Evolutionary conservation across 2,113 vertebrate species (phyloP), one percentile per base, ranked within the genome.

Genomic region (Oriolus oriolus): DNA sequence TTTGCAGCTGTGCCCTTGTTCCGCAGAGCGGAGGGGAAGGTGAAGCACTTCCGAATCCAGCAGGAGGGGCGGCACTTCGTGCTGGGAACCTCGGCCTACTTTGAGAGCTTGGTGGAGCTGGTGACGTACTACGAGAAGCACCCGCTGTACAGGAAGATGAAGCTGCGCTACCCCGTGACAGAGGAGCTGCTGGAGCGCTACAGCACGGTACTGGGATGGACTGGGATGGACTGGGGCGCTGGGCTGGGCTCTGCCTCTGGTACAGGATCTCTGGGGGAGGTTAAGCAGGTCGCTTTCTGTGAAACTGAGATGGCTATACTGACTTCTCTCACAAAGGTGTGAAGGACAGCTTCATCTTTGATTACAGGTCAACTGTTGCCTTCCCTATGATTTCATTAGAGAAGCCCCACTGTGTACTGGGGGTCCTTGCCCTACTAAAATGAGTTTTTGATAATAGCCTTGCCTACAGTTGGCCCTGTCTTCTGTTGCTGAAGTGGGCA

Each of bases 31-130:
- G 98, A 98, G 53, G 99, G 99, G 49, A 99, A 98, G 96, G 99
- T 99, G 69, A 99, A 99, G 68, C 99, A 99, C 87, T 99, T 99
- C 84, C 98, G 99, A 31, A 99, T 99, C 95, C 98, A 98, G 95
- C 99, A 98, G 60, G 99, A 99, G 4, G 99, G 98, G 37, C 92
- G 93, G 45, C 98, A 98, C 92, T 99, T 98, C 13, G 98, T 99
- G 84, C 97, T 99, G 87, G 99, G 99, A 17, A 98, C 98, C 44
- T 99, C 99, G 0, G 99, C 99, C 10, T 99, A 99, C 94, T 99
- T 99, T 10, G 99, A 99, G 96, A 99, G 99, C 84, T 95, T 99
- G 33, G 98, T 99, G 93, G 99, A 99, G 95, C 97, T 99, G 74
- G 99, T 99, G 47, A 98, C 96, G 11, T 99, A 99, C 97, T 99